Evolutionary conservation across 2,797 vertebrate genomes (phyloP), one percentile per base, ranked within the genome.

Genomic region (Taenioides sp.): DNA sequence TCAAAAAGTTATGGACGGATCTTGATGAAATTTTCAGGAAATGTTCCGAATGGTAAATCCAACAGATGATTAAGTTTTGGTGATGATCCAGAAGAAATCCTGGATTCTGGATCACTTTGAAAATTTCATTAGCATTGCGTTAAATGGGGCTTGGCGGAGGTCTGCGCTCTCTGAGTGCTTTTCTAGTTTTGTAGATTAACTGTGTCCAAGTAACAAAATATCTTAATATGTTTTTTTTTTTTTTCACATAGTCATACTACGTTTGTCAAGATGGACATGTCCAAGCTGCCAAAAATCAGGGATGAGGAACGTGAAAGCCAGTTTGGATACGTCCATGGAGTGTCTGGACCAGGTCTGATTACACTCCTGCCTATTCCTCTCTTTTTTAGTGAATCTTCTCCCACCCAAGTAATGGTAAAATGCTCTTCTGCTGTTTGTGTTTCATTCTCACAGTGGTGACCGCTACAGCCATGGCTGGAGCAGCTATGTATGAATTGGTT

Each of bases 401-500:
- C 12, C 16, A 10, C 27, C 12, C 43, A 25, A 27, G 27, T 7
- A 27, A 27, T 65, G 10, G 23, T 27, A 25, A 28, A 34, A 57
- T 10, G 7, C 37, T 40, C 17, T 25, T 68, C 20, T 55, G 14
- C n/a, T 68, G 9, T 27, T 47, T 18, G 18, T 58, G 7, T 40
- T 66, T 27, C 18, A 22, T 57, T 16, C 2, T 17, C 10, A 40
- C 92, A 99, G 98, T 99, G 90, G 98, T 99, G 76, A 99, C 95
- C 0, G 98, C 98, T 0, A 95, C 96, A 75, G 95, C 96, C 43
- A 99, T 99, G 98, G 94, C 96, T 0, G 98, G 98, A 23, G 96
- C 98, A 16, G 97, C 98, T 75, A 99, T 99, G 98, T 99, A 99
- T 1, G 98, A 99, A 86, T 91, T 99, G 92, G 98, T 99, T 9